phyloP scores from a whole-genome alignment of 2,888 invertebrate species.

The Phragmatobia fuliginosa region DNA sequence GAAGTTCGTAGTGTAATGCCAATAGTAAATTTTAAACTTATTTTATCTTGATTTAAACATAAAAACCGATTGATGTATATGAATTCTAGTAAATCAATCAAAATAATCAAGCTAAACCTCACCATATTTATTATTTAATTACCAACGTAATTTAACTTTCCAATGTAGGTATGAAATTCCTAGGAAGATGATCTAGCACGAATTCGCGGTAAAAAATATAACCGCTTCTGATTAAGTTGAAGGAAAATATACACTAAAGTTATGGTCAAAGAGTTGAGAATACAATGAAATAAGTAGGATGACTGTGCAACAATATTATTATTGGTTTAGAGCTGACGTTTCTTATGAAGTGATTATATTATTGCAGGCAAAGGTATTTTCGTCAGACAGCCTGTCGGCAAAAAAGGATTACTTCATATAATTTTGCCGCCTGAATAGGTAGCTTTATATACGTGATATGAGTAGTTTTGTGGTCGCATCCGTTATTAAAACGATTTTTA shows the following conservation, averaged over 20 bases:
- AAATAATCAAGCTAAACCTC: neutral
- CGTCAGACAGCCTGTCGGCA: conserved; percentile 39
- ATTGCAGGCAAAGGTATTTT: conserved; percentile 14
- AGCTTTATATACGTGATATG: neutral
- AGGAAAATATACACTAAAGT: neutral
- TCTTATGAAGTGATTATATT: conserved; percentile 27
- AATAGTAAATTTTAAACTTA: neutral
- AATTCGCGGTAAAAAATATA: conserved; percentile 40
- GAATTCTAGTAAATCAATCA: neutral
- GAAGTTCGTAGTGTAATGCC: too few relatives aligned
- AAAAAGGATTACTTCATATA: conserved; percentile 18
- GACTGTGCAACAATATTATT: neutral
- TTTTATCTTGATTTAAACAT: neutral
- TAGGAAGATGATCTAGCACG: conserved; percentile 30
- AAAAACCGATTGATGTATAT: neutral
- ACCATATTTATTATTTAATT: neutral
- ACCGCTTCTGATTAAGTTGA: conserved; percentile 17
- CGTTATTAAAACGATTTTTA: neutral
- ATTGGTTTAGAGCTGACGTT: conserved; percentile 4
- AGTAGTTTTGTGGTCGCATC: neutral
- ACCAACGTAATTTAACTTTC: conserved; percentile 23
- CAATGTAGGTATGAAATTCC: conserved; percentile 24
- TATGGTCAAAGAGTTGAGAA: neutral
- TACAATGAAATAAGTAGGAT: conserved; percentile 7
- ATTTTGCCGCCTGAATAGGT: neutral